Evolutionary conservation across 2,797 vertebrate genomes (phyloP), one percentile per base, ranked within the genome.

Genomic region (Orestias chungarensis): DNA sequence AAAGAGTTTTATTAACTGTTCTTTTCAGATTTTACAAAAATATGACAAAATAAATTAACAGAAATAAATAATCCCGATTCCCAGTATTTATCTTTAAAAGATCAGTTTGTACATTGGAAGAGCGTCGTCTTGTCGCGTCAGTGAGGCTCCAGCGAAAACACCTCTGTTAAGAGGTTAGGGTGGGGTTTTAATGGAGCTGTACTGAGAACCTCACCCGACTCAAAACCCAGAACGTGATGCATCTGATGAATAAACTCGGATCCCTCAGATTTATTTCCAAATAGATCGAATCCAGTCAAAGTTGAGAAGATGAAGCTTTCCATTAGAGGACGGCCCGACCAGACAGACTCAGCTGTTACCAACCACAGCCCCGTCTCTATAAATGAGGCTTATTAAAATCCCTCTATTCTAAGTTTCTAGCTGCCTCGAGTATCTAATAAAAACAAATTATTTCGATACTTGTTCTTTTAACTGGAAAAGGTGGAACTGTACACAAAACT

Each of bases 11-110:
- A 95, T 94, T 95, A 94, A 96, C 95, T 96, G 96, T 96, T 96
- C 59, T 57, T 83, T 96, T 96, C 95, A 95, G 92, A 91, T 97
- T 95, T 97, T 99, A 99, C 96, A 99, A 99, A 99, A 99, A 99
- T 99, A 99, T 97, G 97, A 98, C 96, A 99, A 99, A 99, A 97
- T 97, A 97, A 99, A 99, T 97, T 97, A 97, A 97, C 96, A 96
- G 92, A 96, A 99, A 97, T 96, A 95, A 97, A 97, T 96, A 96
- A 94, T 93, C 91, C 92, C 93, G 93, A 94, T 93, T 92, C 81
- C 93, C 83, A 90, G 77, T 90, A 91, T 90, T 85, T 94, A 82
- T 92, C 88, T 93, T 91, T 92, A 88, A 91, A 93, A 92, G 59
- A 27, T 25, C 23, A 90, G 83, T 92, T 92, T 91, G 82, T 93